A percentile compares a stretch with the other conserved stretches of the same genome.
Conservation (phyloP, 23 tunicate species). For the Oikopleura dioica region DNA sequence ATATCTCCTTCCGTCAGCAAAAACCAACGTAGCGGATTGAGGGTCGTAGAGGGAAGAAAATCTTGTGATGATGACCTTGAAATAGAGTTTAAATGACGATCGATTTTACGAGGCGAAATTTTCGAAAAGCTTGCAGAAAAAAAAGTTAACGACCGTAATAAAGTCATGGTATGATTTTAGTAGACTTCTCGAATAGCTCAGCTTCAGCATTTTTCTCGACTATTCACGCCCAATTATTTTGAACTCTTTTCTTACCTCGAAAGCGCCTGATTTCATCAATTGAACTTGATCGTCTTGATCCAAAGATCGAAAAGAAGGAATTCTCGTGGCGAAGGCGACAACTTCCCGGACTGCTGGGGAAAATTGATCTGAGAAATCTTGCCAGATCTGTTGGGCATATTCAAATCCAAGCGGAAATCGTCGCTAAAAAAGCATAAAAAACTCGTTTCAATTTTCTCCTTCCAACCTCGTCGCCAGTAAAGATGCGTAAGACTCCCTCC, state of each 20-base stretch:
- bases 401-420: neutral
- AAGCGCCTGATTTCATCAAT: conserved; percentile 29
- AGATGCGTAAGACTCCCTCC: neutral
- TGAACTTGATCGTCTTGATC: conserved; percentile 24
- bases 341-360: conserved; percentile 30
- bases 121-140: neutral
- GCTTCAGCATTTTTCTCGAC: too few species aligned
- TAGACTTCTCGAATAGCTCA: too few species aligned
- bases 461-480: neutral
- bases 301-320: conserved; percentile 28
- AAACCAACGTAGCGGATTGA: neutral
- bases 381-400: neutral
- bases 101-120: neutral
- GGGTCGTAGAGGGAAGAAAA: conserved; percentile 4
- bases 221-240: too few species aligned
- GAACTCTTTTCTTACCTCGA: conserved; percentile 39
- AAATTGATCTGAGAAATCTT: neutral
- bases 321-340: conserved; percentile 22
- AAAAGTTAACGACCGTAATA: too few species aligned
- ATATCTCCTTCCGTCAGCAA: neutral
- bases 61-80: conserved; percentile 6
- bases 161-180: too few species aligned
- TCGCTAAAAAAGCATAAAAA: too few species aligned
- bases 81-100: neutral
- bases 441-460: too few species aligned